Evolutionary conservation across 1,140 invertebrate species (phyloP), one percentile per base, ranked within the genome.

Genomic region (Druon quercuslanigerum): DNA sequence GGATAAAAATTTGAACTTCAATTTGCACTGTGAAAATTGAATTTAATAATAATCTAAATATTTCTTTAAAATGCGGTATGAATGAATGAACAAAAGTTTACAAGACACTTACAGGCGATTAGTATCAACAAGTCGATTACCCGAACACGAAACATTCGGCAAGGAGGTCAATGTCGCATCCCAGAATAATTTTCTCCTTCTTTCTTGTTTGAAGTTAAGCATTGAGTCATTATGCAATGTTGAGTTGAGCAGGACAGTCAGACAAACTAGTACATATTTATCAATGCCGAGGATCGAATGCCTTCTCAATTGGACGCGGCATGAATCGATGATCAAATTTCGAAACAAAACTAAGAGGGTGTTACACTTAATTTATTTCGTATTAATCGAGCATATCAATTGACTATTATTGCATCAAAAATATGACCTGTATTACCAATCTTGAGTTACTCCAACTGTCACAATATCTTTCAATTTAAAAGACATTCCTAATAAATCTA

Each of bases 131-230:
- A 13, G 60, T n/a, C 33, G 60, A 66, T 25, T 33, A 33, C 60
- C 60, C 60, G 46, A 66, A 66, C 60, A 66, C 33, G 13, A 40
- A 66, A 13, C 33, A 66, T 66, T 66, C 60, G 60, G 25, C 60
- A 66, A 66, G 46, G 60, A 66, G 60, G 60, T 66, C 60, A 66
- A 66, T 66, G 60, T 66, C 60, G 60, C n/a, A 66, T 33, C 16
- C 25, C 16, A 66, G 57, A 60, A 33, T 60, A 60, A 33, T 60
- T 60, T 60, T 60, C 57, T 19, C 57, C 25, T 19, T 60, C 20
- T 17, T 60, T 60, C 20, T 46, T 46, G 40, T 20, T 60, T 33
- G 5, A 66, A 25, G 20, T 11, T 14, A 9, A 66, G 57, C 57
- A 66, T 66, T 66, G 14, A 40, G 60, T 66, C 60, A 66, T 46